Evolutionary conservation across 2,797 vertebrate genomes (phyloP).

Genomic region (Galago senegalensis): DNA sequence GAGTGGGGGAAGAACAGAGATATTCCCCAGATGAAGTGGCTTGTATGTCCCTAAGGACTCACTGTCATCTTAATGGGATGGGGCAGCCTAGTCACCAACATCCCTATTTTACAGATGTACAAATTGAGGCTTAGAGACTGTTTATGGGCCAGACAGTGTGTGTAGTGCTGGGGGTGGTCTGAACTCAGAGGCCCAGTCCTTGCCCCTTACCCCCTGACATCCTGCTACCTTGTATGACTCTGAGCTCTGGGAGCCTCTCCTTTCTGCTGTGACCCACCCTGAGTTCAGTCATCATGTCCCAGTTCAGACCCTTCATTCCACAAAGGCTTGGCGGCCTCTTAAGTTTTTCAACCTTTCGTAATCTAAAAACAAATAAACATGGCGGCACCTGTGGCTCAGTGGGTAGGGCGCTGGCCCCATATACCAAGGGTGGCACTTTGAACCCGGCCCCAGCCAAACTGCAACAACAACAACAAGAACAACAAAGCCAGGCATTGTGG

Average conservation of each 20-base stretch:
- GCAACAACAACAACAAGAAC: too few species aligned
- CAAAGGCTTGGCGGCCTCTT: background rate
- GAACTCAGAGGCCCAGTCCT: background rate
- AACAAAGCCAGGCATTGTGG: too few species aligned
- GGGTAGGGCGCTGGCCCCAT: too few species aligned
- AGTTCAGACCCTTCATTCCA: background rate
- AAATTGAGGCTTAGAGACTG: background rate
- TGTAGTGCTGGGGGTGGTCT: rapidly evolving
- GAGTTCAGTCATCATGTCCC: background rate
- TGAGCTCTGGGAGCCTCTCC: background rate
- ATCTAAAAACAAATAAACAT: background rate
- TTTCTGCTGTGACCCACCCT: too few species aligned
- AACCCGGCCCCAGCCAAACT: too few species aligned
- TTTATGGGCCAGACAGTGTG: too few species aligned
- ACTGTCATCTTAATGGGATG: background rate
- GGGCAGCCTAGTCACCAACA: background rate
- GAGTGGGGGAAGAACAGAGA: background rate
- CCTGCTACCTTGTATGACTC: background rate
- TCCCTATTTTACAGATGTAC: background rate
- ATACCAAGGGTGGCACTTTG: too few species aligned
- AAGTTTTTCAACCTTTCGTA: background rate
- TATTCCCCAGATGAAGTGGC: background rate
- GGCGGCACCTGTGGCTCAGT: too few species aligned
- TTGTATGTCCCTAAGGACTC: background rate
- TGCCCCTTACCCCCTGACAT: too few species aligned